Conservation (phyloP, 2,888 invertebrate genomes). For the Rotaria socialis region DNA sequence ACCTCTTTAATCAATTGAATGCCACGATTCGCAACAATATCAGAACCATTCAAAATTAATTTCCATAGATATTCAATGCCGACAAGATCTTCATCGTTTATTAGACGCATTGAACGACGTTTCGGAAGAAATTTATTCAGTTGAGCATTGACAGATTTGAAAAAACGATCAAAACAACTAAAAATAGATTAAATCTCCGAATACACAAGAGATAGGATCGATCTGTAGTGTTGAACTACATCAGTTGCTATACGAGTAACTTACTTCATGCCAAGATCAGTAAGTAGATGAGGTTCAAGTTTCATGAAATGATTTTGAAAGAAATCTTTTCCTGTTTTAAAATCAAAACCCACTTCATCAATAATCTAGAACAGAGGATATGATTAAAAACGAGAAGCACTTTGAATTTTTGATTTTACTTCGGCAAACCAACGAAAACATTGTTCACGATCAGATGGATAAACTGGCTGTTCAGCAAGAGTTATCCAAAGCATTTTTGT, state of each 20-base stretch:
- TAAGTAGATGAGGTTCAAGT: constrained; percentile 62
- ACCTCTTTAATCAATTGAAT: constrained; percentile 85
- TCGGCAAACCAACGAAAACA: constrained; percentile 98
- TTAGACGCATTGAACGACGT: constrained; percentile 70
- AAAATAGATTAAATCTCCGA: constrained; percentile 39
- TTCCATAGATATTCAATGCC: constrained; percentile 93
- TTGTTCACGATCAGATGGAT: constrained; percentile 83
- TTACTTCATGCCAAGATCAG: constrained; percentile 89
- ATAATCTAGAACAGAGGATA: neutral
- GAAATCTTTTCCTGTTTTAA: constrained; percentile 88
- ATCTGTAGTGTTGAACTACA: neutral
- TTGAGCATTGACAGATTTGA: constrained; percentile 88
- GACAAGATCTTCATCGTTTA: constrained; percentile 88
- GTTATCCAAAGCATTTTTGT: constrained; percentile 87
- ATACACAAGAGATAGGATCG: constrained; percentile 1
- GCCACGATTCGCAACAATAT: constrained; percentile 83
- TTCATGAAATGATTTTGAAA: constrained; percentile 63
- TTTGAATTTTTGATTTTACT: constrained; percentile 50
- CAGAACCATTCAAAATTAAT: constrained; percentile 77
- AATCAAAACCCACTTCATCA: constrained; percentile 80
- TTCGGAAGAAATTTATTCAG: constrained; percentile 84
- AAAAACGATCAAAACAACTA: constrained; percentile 72
- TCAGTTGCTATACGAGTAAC: constrained; percentile 46
- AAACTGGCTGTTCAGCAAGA: constrained; percentile 85
- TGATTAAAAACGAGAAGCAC: too few species aligned